Evolutionary conservation across 2,113 vertebrate species (phyloP), one percentile per base, ranked within the genome.

Genomic region (Phycodurus eques): DNA sequence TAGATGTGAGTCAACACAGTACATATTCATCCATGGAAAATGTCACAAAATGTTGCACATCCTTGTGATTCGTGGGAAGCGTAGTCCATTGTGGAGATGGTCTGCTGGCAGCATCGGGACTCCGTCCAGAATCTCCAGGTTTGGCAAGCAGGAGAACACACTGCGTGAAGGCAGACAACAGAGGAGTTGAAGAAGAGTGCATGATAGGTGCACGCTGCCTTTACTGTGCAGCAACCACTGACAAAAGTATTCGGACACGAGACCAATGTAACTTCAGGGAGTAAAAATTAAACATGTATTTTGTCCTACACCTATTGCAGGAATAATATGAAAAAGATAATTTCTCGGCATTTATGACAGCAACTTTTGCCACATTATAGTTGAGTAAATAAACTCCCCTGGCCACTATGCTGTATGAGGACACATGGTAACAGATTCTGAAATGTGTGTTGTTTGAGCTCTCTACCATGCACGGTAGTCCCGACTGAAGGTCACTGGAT

Each of bases 61-160:
- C 82, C 92, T 95, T 83, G 91, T 95, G 81, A 90, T 84, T 75
- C 81, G 46, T 31, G 79, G 93, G 46, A 64, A 80, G 9, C 88
- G 86, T 9, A 61, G 67, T 71, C 73, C 70, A 75, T 84, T 76
- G 67, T 90, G 83, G 68, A 88, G 83, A 39, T 73, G 92, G 83
- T 98, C 95, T 86, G 96, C 94, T 92, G 94, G 95, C 85, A 96
- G 86, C 76, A 95, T 97, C 35, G 93, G 92, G 83, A 96, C 92
- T 17, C 95, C 96, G 86, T 99, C 98, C 88, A 99, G 89, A 61
- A 87, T 85, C 90, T 96, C 93, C 65, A 99, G 92, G 75, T 96
- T 97, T 97, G 96, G 97, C 95, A 98, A 94, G 90, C 85, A 95
- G 84, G 89, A 94, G 87, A 98, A 98, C 14, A 98, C 95, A 44